Conservation (phyloP, 2,888 invertebrate genomes). For the Deilephila elpenor region DNA sequence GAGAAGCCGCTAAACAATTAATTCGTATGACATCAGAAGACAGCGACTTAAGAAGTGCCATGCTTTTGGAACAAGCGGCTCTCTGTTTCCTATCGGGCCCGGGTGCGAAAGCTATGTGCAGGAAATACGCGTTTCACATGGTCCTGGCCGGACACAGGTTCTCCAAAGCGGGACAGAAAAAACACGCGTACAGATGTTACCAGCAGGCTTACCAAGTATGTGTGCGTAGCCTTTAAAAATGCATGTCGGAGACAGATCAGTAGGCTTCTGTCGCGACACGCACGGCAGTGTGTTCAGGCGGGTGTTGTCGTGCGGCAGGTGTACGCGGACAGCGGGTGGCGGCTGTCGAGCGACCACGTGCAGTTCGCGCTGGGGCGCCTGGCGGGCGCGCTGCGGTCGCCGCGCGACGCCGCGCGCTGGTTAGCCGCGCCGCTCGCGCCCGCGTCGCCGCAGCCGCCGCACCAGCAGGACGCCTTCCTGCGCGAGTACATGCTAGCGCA, state of each 20-base stretch:
- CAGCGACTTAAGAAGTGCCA: conserved; percentile 97
- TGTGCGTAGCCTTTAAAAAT: too few relatives aligned
- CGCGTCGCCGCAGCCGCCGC: conserved; percentile 86
- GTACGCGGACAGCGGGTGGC: conserved; percentile 92
- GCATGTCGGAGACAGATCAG: too few relatives aligned
- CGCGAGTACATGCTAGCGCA: conserved; percentile 94
- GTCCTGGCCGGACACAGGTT: conserved; percentile 98
- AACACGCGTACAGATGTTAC: conserved; percentile 96
- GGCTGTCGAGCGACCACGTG: conserved; percentile 97
- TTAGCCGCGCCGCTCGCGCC: conserved; percentile 89
- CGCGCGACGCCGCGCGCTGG: conserved; percentile 81
- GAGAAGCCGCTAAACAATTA: conserved; percentile 97
- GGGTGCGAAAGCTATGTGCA: conserved; percentile 88
- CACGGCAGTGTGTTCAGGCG: neutral
- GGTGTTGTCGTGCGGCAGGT: conserved; percentile 74
- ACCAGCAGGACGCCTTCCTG: conserved; percentile 92
- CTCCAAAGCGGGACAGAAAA: conserved; percentile 95
- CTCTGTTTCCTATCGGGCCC: conserved; percentile 91
- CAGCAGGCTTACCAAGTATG: conserved; percentile 94
- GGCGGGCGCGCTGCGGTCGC: conserved; percentile 92
- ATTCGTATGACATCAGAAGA: conserved; percentile 98
- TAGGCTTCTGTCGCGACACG: neutral
- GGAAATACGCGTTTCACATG: conserved; percentile 98
- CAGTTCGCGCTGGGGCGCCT: conserved; percentile 97
- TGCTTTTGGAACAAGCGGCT: conserved; percentile 97